These are phyloP conservation scores for Clarias fuscus DNA, from an alignment of 2,797 vertebrate genomes.

Conservation along the genomic window DNA sequence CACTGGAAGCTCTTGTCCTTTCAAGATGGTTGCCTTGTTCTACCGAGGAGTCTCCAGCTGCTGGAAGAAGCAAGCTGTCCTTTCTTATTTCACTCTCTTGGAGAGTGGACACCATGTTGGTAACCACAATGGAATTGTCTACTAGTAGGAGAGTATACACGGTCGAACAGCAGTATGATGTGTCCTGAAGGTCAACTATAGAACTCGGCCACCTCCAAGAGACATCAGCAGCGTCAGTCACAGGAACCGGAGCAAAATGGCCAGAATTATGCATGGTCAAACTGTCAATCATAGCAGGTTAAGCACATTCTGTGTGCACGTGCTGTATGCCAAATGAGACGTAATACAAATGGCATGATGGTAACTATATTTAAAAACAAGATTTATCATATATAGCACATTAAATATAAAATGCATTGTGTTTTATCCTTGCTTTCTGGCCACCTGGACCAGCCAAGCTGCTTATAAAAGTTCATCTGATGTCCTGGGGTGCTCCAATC, in stretches of 20 bases:
- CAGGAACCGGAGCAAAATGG: not conserved
- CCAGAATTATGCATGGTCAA: not conserved
- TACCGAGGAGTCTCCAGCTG: constrained; percentile 46
- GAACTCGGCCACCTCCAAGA: constrained; percentile 17
- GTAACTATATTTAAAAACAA: not conserved
- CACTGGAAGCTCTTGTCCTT: constrained; percentile 64
- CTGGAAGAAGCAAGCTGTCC: constrained; percentile 44
- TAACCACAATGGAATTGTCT: constrained; percentile 48
- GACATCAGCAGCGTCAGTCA: constrained; percentile 18
- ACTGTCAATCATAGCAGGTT: not conserved
- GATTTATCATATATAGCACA: not conserved
- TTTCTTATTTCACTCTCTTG: constrained; percentile 54
- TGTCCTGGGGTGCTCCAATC: not conserved
- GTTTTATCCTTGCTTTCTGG: not conserved
- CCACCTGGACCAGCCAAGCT: not conserved
- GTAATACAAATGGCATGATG: not conserved
- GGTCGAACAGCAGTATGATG: constrained; percentile 43
- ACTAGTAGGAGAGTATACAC: constrained; percentile 47
- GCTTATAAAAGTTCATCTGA: not conserved
- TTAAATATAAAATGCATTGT: not conserved
- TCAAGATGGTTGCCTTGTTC: constrained; percentile 52
- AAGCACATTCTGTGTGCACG: not conserved
- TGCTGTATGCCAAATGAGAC: not conserved
- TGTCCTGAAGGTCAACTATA: constrained; percentile 47
- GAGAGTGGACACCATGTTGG: constrained; percentile 52